phyloP scores from a whole-genome alignment of 2,888 invertebrate genomes.

The Xestia ashworthii region DNA sequence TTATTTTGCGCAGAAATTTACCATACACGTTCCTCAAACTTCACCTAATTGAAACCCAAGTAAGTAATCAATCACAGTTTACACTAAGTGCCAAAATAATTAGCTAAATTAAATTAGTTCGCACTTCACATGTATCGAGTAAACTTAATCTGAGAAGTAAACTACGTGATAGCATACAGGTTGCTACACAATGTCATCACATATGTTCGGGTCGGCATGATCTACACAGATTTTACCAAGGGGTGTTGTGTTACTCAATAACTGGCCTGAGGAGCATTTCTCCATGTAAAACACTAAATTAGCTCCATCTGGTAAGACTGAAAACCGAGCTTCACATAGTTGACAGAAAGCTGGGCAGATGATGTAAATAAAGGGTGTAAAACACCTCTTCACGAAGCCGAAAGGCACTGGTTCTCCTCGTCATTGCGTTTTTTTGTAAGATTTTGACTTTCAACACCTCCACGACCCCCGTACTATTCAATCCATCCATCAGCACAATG shows the following conservation, averaged over 20 bases:
- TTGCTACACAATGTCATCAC: background rate
- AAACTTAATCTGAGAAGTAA: constrained; percentile 37
- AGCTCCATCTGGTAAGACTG: background rate
- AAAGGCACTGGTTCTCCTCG: too few species aligned
- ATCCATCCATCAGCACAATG: too few species aligned
- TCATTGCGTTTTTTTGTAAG: too few species aligned
- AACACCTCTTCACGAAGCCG: too few species aligned
- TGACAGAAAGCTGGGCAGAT: background rate
- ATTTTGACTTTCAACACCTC: too few species aligned
- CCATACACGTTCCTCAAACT: constrained; percentile 7
- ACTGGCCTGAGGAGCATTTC: background rate
- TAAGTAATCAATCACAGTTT: constrained; percentile 40
- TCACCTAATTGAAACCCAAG: constrained; percentile 13
- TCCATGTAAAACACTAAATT: background rate
- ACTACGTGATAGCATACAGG: constrained; percentile 18
- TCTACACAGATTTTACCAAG: background rate
- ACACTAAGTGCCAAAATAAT: constrained; percentile 45
- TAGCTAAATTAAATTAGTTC: constrained; percentile 40
- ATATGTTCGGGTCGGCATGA: background rate
- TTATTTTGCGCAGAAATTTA: background rate
- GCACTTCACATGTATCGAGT: constrained; percentile 15
- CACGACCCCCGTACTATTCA: too few species aligned
- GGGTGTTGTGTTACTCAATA: background rate
- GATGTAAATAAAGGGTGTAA: too few species aligned
- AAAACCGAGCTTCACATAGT: background rate